Percentiles rank a stretch among this genome's conserved stretches.
These are phyloP conservation scores for Leucozona laternaria DNA, from an alignment of 2,888 invertebrate species.

Conservation along the genomic window DNA sequence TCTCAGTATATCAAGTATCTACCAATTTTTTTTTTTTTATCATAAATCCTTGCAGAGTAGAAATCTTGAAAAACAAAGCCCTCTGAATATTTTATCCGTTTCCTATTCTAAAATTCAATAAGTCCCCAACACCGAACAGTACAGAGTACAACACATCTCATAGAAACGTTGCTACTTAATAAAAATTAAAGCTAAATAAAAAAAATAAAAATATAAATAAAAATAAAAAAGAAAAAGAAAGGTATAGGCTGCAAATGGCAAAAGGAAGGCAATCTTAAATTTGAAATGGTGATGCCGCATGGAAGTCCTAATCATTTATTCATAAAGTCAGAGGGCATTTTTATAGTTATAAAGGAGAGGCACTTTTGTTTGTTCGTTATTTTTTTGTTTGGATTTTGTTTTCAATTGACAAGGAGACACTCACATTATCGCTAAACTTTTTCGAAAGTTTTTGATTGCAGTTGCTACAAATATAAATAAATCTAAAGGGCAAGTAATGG, in stretches of 20 bases:
- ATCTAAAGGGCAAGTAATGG: not conserved
- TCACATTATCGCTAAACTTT: conserved; percentile 4
- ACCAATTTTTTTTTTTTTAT: not conserved
- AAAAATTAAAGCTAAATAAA: conserved; percentile 1
- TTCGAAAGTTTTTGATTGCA: conserved; percentile 15
- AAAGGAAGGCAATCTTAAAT: not conserved
- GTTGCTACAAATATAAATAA: not conserved
- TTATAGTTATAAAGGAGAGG: conserved; percentile 3
- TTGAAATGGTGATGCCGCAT: conserved; percentile 1
- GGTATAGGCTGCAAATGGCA: not conserved
- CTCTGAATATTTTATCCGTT: conserved; percentile 7
- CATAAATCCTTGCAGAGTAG: not conserved
- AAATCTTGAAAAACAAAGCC: conserved; percentile 5
- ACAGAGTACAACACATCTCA: not conserved
- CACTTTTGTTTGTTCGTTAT: not conserved
- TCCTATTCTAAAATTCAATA: conserved; percentile 18
- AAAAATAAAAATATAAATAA: not conserved
- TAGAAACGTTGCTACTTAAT: not conserved
- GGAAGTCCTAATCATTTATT: conserved; percentile 22
- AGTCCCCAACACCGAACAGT: not conserved
- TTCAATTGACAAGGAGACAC: not conserved
- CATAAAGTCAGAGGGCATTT: conserved; percentile 13
- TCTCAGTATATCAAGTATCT: not conserved
- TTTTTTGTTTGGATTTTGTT: not conserved
- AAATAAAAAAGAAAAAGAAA: not conserved